Evolutionary conservation across 2,888 invertebrate species (phyloP), one percentile per base, ranked within the genome.

Genomic region (Eupithecia centaureata): DNA sequence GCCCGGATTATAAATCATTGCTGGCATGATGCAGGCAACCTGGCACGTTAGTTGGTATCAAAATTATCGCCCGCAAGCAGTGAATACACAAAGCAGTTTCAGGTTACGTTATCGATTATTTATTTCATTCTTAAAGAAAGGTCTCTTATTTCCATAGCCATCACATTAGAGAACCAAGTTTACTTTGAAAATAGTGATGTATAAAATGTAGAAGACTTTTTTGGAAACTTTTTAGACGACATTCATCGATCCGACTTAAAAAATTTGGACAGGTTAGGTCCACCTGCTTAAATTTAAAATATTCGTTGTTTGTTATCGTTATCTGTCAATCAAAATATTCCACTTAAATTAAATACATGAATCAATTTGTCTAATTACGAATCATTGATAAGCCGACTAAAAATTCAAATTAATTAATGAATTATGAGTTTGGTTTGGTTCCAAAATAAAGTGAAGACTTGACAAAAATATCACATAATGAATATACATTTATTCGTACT

Each of bases 1-100:
- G 89, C 84, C 88, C 84, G 86, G 90, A 89, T 90, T 91, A 91
- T 92, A 92, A 92, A 92, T 91, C 92, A 92, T 90, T 91, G 88
- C 86, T 87, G 91, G 90, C 92, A 89, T 87, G 89, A 87, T 88
- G 85, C 79, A 80, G 82, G 82, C 79, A 81, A 81, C 80, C 84
- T 22, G 84, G 83, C 81, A 80, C 52, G 27, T 30, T n/a, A 78
- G 78, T 79, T 84, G 77, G 86, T 85, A 89, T 88, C 87, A 83
- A 90, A 92, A 91, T 92, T 90, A 92, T 90, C 90, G 88, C 86
- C 87, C 84, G 85, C 83, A 76, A 88, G 85, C 84, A 79, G 76
- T 85, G 86, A 87, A 88, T 91, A 89, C 90, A 89, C 89, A 89
- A 89, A 89, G 87, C 89, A 89, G 90, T 88, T 86, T 91, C 88